Evolutionary conservation across 2,797 vertebrate species (phyloP), one percentile per base, ranked within the genome.

Genomic region (Oreochromis grahami): DNA sequence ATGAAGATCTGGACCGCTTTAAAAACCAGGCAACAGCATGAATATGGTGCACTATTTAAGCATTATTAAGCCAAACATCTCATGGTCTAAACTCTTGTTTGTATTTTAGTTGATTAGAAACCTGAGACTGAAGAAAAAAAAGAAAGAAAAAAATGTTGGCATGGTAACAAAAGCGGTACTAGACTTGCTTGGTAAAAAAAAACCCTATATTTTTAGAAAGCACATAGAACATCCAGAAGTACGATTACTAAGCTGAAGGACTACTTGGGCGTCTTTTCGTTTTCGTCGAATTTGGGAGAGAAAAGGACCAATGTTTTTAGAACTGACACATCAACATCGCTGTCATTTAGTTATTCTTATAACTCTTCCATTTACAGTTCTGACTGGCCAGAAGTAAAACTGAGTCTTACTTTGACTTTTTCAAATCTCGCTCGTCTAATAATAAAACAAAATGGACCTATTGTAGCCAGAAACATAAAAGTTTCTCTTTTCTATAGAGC

Each of bases 161-260:
- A 90, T 85, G 77, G 83, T 55, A 91, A 88, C 87, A 83, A 78
- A 88, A 43, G n/a, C 68, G 83, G 77, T 83, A 24, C 58, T 11
- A 76, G 38, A 79, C 63, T 1, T 52, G 43, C 12, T 19, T 29
- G 26, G 26, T 26, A 26, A 26, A 26, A 26, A 26, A 26, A 26
- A 26, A 26, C 3, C n/a, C 26, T 26, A 26, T 26, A 26, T 74
- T 86, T 90, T 87, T 65, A 86, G 63, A 81, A 86, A 58, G 51
- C 24, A 48, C 34, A 19, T 21, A 26, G 7, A 56, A 24, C 13
- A 19, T 50, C 15, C 43, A 45, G 0, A 26, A 72, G 65, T 72
- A 29, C 41, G 19, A 12, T 48, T 24, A 72, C 41, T 72, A 5
- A 17, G 26, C 24, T 6, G 10, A 48, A 17, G 65, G 8, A 72